phyloP scores from a whole-genome alignment of 1,140 invertebrate species.

The Trachymyrmex cornetzi region DNA sequence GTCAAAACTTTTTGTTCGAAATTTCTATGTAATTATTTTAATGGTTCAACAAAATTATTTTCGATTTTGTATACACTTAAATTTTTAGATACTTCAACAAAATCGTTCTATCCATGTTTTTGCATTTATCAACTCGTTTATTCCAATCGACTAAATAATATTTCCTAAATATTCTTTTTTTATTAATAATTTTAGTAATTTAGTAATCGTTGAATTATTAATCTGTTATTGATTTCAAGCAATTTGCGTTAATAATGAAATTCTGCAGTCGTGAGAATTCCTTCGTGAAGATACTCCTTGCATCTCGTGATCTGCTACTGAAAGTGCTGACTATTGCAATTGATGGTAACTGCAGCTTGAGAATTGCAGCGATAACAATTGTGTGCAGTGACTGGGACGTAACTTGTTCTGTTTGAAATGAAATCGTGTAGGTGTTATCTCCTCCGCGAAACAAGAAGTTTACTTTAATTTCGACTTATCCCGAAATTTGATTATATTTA shows the following conservation, averaged over 20 bases:
- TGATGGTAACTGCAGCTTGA: slow-evolving; percentile 56
- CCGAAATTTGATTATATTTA: not conserved
- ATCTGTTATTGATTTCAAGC: slow-evolving; percentile 8
- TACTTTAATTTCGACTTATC: not conserved
- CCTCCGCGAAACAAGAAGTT: not conserved
- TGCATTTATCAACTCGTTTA: not conserved
- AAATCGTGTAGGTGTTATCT: slow-evolving; percentile 28
- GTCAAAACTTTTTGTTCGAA: no score
- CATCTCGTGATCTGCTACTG: slow-evolving; percentile 34
- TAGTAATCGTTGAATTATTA: not conserved
- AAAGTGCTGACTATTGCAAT: slow-evolving; percentile 57
- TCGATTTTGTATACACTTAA: no score
- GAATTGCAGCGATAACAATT: slow-evolving; percentile 53
- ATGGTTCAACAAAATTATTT: no score
- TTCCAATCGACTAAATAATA: not conserved
- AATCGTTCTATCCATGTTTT: not conserved
- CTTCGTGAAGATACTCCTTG: slow-evolving; percentile 6
- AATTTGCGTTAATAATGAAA: slow-evolving; percentile 4
- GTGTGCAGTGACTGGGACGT: not conserved
- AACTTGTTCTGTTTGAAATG: slow-evolving; percentile 16
- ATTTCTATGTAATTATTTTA: no score
- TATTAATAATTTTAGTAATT: no score
- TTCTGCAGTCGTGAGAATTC: slow-evolving; percentile 7
- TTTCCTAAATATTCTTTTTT: not conserved
- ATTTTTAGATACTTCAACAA: no score